A percentile compares a stretch with the other conserved stretches of the same genome.
Evolutionary conservation across 2,113 vertebrate genomes (phyloP).

Genomic region (Channa maculata): DNA sequence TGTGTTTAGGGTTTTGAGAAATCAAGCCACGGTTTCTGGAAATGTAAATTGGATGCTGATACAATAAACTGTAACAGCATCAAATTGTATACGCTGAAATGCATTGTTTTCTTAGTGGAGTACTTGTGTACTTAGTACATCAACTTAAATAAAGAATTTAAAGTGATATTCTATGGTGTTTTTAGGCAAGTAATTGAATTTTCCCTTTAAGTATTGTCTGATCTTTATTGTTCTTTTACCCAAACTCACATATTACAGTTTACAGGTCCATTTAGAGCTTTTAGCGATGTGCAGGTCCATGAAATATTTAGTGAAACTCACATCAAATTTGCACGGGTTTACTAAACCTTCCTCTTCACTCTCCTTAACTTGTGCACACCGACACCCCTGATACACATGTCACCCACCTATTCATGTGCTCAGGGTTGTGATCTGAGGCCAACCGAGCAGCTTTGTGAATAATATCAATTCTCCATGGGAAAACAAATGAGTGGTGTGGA

Average conservation of each 20-base stretch:
- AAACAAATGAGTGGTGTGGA: constrained; percentile 67
- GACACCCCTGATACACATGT: constrained; percentile 34
- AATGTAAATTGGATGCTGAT: too few species aligned
- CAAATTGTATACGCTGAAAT: too few species aligned
- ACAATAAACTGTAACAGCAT: too few species aligned
- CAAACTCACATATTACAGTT: neutral
- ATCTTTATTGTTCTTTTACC: too few species aligned
- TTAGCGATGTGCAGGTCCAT: neutral
- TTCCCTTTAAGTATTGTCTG: too few species aligned
- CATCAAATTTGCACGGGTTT: constrained; percentile 40
- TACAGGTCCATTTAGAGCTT: neutral
- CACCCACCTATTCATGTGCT: constrained; percentile 64
- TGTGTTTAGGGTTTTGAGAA: too few species aligned
- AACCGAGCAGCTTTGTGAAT: constrained; percentile 61
- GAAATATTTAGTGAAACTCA: constrained; percentile 22
- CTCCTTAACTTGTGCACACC: constrained; percentile 20
- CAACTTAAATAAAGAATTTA: too few species aligned
- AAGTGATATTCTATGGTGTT: too few species aligned
- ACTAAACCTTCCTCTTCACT: constrained; percentile 46
- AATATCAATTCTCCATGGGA: constrained; percentile 80
- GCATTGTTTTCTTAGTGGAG: too few species aligned
- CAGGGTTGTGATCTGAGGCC: constrained; percentile 46
- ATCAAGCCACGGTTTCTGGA: too few species aligned
- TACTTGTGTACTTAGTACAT: too few species aligned
- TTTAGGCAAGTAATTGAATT: too few species aligned